These are phyloP conservation scores for Buphagus erythrorhynchus DNA, from an alignment of 2,797 vertebrate species.

Conservation along the genomic window DNA sequence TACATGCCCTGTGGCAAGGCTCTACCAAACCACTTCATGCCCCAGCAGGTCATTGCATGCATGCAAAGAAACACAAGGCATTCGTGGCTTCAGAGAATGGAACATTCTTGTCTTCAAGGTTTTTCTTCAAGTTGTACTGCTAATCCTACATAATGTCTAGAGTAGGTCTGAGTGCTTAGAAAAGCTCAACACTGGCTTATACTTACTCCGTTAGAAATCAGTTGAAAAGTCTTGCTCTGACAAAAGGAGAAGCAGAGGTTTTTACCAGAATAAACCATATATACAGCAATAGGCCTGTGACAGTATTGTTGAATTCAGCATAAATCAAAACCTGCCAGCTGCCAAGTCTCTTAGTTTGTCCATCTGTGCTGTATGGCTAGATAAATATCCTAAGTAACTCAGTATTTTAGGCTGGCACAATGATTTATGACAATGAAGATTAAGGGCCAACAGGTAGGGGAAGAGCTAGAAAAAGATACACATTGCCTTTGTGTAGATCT, in stretches of 20 bases:
- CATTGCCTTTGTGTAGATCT: background rate
- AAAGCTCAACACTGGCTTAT: background rate
- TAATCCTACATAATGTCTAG: background rate
- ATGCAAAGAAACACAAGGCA: background rate
- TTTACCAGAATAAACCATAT: background rate
- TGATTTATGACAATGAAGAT: background rate
- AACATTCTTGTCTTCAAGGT: background rate
- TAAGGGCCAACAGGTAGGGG: rapidly evolving
- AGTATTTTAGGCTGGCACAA: background rate
- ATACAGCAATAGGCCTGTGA: background rate
- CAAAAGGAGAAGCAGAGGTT: background rate
- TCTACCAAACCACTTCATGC: background rate
- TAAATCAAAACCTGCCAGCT: background rate
- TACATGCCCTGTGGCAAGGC: too few species aligned
- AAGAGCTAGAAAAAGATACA: background rate
- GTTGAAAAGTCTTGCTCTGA: background rate
- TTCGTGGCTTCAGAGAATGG: background rate
- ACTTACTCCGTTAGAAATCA: background rate
- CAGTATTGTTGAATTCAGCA: background rate
- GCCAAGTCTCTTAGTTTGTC: background rate
- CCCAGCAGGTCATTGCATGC: rapidly evolving
- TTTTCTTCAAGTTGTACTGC: background rate
- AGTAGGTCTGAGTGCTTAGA: background rate
- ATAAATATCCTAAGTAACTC: background rate
- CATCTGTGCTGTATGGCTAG: background rate